Conservation (phyloP, 2,113 vertebrate species). For the Paratilapia polleni region DNA sequence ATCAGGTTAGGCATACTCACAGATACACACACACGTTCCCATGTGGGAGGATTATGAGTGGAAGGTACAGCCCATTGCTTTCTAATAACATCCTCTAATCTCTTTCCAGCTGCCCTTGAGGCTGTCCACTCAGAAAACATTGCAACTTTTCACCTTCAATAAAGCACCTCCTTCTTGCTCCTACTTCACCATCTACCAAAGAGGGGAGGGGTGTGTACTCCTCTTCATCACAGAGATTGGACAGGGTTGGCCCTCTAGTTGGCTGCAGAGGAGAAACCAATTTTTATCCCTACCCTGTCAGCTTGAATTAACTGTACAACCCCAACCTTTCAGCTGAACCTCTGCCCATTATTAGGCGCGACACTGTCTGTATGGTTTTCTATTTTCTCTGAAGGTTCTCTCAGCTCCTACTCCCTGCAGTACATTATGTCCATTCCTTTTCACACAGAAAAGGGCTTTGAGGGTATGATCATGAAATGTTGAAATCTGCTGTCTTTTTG, state of each 20-base stretch:
- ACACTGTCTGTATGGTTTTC: slow-evolving; percentile 46
- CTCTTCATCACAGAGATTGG: slow-evolving; percentile 68
- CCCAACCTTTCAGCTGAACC: slow-evolving; percentile 65
- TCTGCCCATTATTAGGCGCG: slow-evolving; percentile 46
- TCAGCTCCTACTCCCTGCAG: slow-evolving; percentile 23
- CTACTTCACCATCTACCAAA: slow-evolving; percentile 33
- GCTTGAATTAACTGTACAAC: slow-evolving; percentile 69
- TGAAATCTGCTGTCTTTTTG: slow-evolving; percentile 38
- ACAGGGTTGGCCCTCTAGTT: slow-evolving; percentile 60
- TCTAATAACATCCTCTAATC: slow-evolving; percentile 81
- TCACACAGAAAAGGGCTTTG: slow-evolving; percentile 33
- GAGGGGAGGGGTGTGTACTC: slow-evolving; percentile 31
- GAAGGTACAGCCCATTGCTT: slow-evolving; percentile 77
- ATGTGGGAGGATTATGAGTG: slow-evolving; percentile 70
- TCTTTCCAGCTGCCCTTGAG: slow-evolving; percentile 71
- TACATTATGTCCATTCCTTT: slow-evolving; percentile 51
- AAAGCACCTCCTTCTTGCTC: slow-evolving; percentile 47
- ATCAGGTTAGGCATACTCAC: slow-evolving; percentile 40
- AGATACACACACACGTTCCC: slow-evolving; percentile 26
- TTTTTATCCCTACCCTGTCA: slow-evolving; percentile 72
- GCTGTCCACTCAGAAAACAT: slow-evolving; percentile 72
- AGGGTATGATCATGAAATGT: slow-evolving; percentile 43
- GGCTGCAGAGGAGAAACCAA: slow-evolving; percentile 60
- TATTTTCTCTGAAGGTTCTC: slow-evolving; percentile 48
- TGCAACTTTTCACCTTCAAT: slow-evolving; percentile 76